Base-by-base conservation (phyloP, 2,888 invertebrate species). In the Bellardia pandia region DNA sequence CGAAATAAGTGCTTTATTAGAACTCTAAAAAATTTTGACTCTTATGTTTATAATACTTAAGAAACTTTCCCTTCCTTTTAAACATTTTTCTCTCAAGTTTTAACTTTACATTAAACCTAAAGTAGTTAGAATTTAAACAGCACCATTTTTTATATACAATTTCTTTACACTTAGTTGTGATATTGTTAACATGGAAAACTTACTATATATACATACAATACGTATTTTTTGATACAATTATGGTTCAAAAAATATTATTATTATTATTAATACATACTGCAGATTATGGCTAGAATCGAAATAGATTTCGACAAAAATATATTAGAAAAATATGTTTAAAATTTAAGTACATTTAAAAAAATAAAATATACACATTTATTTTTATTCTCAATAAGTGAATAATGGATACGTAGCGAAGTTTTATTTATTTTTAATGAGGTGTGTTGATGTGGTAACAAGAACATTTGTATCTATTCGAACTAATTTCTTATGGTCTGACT, bases 1-100 rank as follows among this genome's bases (percentile, higher is more conserved):
- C 79, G 92, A 92, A 82, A 93, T 94, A 58, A 90, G 85, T 69
- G 85, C 86, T 64, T 86, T 89, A 72, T 30, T 85, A 64, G 87
- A 88, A 16, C 82, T 84, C 45, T 88, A 85, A 88, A 86, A 3
- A 37, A 37, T n/a, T 72, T 23, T 40, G 13, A 53, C 30, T 30
- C 33, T 53, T 62, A 56, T 77, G 78, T 72, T 77, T 60, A 23
- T 72, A 77, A 80, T 80, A 76, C 75, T 66, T 53, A 84, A 84
- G 51, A 56, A 62, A 64, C 58, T 79, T 77, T 77, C 37, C 68
- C 85, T 75, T 64, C 45, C 45, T 68, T 69, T 30, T 85, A 45
- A 56, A 48, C 14, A 42, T 33, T 16, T 4, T 78, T 68, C 64
- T 62, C 48, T 64, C 62, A 72, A 78, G 51, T 74, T 45, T 69